Evolutionary conservation across 2,888 invertebrate species (phyloP), one percentile per base, ranked within the genome.

Genomic region (Eutolmus rufibarbis): DNA sequence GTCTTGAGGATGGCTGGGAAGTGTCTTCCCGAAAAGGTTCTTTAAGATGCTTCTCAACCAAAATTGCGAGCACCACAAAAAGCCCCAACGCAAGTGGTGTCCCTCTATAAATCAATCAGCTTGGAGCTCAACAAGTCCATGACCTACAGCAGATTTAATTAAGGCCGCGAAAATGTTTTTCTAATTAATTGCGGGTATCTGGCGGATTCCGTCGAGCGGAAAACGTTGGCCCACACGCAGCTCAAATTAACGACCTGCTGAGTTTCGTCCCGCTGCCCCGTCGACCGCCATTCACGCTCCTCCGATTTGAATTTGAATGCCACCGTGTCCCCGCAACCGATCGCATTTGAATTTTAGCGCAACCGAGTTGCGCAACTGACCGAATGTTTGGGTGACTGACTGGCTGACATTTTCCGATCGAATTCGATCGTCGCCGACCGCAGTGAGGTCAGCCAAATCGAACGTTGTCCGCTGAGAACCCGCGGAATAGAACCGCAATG

Each of bases 141-240:
- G 79, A 79, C 79, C 79, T 79, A 79, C 76, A 76, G 66, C 79
- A 79, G 79, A 79, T 51, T 79, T 51, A 79, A 79, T 79, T 79
- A 79, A 79, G 51, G 79, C 79, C 79, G 40, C 79, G 28, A 51
- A 79, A 79, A 43, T 46, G 78, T 37, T 40, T 66, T 23, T 40
- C 40, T 51, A 16, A 79, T 79, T 79, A 79, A 79, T 79, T 28
- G n/a, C 37, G 66, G 66, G 76, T 76, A 37, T 34, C 34, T 76
- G 51, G 23, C 23, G 16, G 23, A 51, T 79, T 66, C 28, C 66
- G 28, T 31, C 28, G 43, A 79, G 51, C 79, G 34, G 79, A 79
- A 79, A 51, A 79, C 5, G 8, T 40, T 46, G 46, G 66, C 79
- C 79, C 79, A 79, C 66, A 66, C 79, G 51, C 79, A 34, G 51